phyloP scores from a whole-genome alignment of 2,797 vertebrate genomes.

The Sebastes matsubarae region DNA sequence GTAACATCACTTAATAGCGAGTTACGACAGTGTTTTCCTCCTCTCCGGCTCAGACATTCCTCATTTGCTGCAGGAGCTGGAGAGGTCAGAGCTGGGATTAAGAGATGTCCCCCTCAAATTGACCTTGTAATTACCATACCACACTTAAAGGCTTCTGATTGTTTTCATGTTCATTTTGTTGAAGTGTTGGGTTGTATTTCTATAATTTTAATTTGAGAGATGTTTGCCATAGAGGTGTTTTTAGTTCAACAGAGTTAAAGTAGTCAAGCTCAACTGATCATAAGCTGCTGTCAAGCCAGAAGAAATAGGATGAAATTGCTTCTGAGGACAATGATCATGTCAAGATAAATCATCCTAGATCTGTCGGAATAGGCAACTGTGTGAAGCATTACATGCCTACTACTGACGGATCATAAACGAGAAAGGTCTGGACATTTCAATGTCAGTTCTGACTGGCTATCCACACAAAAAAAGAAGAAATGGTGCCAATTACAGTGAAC shows the following conservation, averaged over 20 bases:
- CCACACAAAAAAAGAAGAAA: conserved; percentile 50
- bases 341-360: conserved; percentile 49
- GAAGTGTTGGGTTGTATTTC: conserved; percentile 52
- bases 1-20: conserved; percentile 60
- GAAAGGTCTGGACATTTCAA: conserved; percentile 58
- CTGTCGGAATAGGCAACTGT: conserved; percentile 46
- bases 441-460: conserved; percentile 55
- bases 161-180: conserved; percentile 52
- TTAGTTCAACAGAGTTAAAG: conserved; percentile 49
- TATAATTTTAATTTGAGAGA: conserved; percentile 49
- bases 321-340: conserved; percentile 56
- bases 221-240: conserved; percentile 43
- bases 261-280: conserved; percentile 76
- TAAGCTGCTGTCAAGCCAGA: conserved; percentile 81
- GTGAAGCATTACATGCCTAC: conserved; percentile 53
- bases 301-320: conserved; percentile 65
- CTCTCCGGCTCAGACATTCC: conserved; percentile 69
- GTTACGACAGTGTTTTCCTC: conserved; percentile 63
- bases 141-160: conserved; percentile 56
- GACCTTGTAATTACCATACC: conserved; percentile 59
- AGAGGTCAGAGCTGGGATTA: conserved; percentile 30
- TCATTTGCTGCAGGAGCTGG: conserved; percentile 43
- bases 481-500: conserved; percentile 77
- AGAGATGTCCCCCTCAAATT: conserved; percentile 27
- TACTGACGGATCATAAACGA: conserved; percentile 59